phyloP scores from a whole-genome alignment of 2,113 vertebrate species.

The Pica pica region DNA sequence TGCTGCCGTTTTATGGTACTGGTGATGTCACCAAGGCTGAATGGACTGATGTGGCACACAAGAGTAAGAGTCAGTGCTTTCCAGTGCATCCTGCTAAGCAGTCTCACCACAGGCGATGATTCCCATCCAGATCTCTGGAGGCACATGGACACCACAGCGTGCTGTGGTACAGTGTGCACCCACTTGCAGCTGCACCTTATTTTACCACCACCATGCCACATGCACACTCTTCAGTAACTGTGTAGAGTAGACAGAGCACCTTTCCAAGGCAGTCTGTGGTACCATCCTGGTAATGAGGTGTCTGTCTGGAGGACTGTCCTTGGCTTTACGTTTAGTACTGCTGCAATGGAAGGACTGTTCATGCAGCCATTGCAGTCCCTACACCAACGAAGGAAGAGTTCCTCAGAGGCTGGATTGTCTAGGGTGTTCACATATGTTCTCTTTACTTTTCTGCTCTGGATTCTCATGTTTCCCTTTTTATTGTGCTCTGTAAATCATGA shows the following conservation, averaged over 20 bases:
- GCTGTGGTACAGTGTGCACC: neutral
- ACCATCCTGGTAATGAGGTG: neutral
- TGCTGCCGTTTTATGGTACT: neutral
- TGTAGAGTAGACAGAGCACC: neutral
- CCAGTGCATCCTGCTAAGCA: neutral
- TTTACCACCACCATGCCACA: neutral
- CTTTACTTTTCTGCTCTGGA: neutral
- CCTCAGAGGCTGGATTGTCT: neutral
- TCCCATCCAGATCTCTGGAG: neutral
- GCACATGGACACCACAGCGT: no score
- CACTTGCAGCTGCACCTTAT: neutral
- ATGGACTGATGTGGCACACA: neutral
- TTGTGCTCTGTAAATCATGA: neutral
- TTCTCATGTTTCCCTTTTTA: neutral
- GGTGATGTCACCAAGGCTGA: neutral
- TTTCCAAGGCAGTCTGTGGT: neutral
- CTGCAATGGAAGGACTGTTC: neutral
- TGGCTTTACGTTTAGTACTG: neutral
- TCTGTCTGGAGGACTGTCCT: neutral
- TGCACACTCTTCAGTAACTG: neutral
- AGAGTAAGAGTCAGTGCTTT: neutral
- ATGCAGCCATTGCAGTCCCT: neutral
- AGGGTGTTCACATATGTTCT: neutral
- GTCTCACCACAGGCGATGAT: neutral
- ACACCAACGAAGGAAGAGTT: fast-evolving